Evolutionary conservation across 2,113 vertebrate genomes (phyloP).

Genomic region (Antigone vipio): DNA sequence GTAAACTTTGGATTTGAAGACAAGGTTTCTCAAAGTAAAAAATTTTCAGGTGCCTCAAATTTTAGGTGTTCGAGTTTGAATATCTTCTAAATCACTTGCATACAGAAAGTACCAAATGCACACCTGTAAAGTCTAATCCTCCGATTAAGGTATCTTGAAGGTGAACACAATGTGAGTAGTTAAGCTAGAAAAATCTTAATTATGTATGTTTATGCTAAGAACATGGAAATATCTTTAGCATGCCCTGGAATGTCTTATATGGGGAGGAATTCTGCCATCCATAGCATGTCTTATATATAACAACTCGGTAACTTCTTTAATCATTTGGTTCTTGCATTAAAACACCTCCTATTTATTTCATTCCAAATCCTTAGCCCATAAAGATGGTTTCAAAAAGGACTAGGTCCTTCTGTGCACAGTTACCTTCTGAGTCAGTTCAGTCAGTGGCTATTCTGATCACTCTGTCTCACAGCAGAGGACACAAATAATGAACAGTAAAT

Average conservation of each 20-base stretch:
- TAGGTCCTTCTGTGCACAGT: neutral
- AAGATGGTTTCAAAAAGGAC: neutral
- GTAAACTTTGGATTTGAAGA: neutral
- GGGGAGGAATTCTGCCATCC: neutral
- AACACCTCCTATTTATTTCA: neutral
- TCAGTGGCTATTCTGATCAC: neutral
- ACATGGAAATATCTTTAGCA: neutral
- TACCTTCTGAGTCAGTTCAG: neutral
- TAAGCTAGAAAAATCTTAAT: neutral
- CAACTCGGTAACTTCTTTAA: neutral
- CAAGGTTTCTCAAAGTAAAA: neutral
- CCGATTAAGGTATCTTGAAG: neutral
- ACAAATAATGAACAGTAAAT: neutral
- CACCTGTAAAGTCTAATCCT: neutral
- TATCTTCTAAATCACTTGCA: neutral
- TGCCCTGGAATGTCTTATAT: neutral
- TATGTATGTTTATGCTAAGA: neutral
- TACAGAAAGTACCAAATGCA: neutral
- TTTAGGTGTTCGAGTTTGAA: neutral
- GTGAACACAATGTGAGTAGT: neutral
- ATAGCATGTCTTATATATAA: neutral
- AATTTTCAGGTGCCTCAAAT: neutral
- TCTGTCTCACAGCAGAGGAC: neutral
- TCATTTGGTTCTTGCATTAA: neutral
- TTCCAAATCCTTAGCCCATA: neutral